Base-by-base conservation (phyloP, 1,140 invertebrate species). In the Kradibia gibbosae region DNA sequence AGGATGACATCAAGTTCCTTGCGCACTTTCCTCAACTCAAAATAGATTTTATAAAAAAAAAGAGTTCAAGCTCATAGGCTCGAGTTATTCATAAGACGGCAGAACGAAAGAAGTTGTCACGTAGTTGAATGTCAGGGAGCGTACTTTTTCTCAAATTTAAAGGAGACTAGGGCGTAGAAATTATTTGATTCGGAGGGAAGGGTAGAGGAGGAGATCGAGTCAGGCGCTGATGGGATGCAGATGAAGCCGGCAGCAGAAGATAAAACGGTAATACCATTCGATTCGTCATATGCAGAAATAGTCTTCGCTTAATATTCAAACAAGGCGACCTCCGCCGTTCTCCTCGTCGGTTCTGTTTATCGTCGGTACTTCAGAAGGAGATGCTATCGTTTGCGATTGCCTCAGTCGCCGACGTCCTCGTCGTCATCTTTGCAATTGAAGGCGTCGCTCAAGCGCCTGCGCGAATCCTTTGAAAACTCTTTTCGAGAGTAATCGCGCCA, bases 281-380 rank as follows among this genome's bases (percentile, higher is more conserved):
- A 91, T 91, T 90, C 89, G 89, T 91, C 90, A 91, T 90, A 89
- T 90, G 89, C 88, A 90, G 90, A 91, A 89, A 86, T 87, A 86
- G 84, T 82, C 80, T 85, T 50, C 55, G 20, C 62, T 20, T 11
- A 39, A 79, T 82, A 82, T 72, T 72, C 53, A 45, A 72, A 28
- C 10, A 28, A 48, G n/a, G 34, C 42, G 34, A 15, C 31, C 53
- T 75, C 50, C 39, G 36, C 55, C 42, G 28, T 45, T 55, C 71
- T n/a, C 71, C 82, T 81, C 81, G 11, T 28, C 84, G 79, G 31
- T 72, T 17, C 4, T 73, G 10, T 62, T 55, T 62, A 62, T 73
- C 78, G 85, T 83, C 84, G 84, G 65, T 83, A 83, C 81, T 70
- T 65, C 77, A 86, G 85, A n/a, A n/a, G 83, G 86, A 88, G 86